A percentile compares a stretch with the other conserved stretches of the same genome.
Evolutionary conservation across 1,140 invertebrate species (phyloP).

Genomic region (Aethina tumida): DNA sequence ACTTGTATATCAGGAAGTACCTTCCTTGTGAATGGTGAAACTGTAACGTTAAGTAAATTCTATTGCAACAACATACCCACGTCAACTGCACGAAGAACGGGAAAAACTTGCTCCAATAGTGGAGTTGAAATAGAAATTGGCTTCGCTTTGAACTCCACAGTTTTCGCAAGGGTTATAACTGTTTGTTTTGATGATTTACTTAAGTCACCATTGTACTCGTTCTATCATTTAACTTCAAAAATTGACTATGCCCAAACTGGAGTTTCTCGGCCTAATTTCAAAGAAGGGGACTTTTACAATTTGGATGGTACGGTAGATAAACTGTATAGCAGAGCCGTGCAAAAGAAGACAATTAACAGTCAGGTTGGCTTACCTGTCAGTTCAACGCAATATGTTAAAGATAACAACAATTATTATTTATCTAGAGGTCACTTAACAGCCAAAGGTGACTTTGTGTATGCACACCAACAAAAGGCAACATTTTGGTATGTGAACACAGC

Average conservation of each 20-base stretch:
- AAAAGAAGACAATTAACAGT: slow-evolving; percentile 25
- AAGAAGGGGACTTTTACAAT: slow-evolving; percentile 28
- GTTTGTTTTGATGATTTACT: slow-evolving; percentile 26
- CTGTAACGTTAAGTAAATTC: slow-evolving; percentile 13
- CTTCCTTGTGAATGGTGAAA: slow-evolving; percentile 8
- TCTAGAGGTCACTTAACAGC: slow-evolving; percentile 57
- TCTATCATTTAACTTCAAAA: slow-evolving; percentile 22
- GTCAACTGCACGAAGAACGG: slow-evolving; percentile 14
- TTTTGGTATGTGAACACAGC: slow-evolving; percentile 47
- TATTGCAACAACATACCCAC: slow-evolving; percentile 12
- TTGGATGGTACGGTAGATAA: slow-evolving; percentile 16
- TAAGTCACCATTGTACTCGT: slow-evolving; percentile 23
- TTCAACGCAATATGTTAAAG: slow-evolving; percentile 24
- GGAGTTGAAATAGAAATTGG: slow-evolving; percentile 28
- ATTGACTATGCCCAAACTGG: slow-evolving; percentile 26
- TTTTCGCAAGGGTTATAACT: slow-evolving; percentile 22
- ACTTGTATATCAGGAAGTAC: slow-evolving; percentile 5
- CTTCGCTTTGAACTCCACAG: slow-evolving; percentile 17
- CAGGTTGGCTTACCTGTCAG: slow-evolving; percentile 29
- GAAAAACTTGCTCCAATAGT: slow-evolving; percentile 32
- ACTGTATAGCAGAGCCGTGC: slow-evolving; percentile 25
- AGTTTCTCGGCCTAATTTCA: slow-evolving; percentile 31
- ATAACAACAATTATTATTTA: slow-evolving; percentile 44
- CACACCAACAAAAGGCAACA: slow-evolving; percentile 49
- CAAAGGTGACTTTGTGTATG: slow-evolving; percentile 54